Percentiles rank a stretch among this genome's conserved stretches.
phyloP scores from a whole-genome alignment of 1,140 invertebrate species.

The Zaprionus ornatus region DNA sequence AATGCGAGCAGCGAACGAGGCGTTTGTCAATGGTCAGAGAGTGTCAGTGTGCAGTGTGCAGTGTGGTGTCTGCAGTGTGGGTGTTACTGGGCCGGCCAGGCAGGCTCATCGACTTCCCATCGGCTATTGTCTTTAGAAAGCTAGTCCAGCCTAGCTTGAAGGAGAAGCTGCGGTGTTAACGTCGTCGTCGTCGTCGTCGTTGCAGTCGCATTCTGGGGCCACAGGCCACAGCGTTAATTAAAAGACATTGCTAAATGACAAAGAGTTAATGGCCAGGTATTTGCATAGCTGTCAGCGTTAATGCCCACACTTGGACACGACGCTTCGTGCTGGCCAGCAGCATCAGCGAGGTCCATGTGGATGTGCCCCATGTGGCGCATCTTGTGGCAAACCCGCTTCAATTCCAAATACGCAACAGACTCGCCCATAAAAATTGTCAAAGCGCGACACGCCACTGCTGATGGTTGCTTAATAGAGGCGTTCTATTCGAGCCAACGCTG shows the following conservation, averaged over 20 bases:
- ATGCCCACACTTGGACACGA: constrained; percentile 72
- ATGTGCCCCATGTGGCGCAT: not conserved
- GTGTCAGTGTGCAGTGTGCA: constrained; percentile 51
- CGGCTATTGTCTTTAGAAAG: constrained; percentile 57
- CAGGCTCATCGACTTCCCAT: not conserved
- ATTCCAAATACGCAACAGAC: constrained; percentile 71
- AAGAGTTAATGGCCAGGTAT: constrained; percentile 75
- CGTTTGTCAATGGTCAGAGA: constrained; percentile 74
- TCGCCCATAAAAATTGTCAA: constrained; percentile 77
- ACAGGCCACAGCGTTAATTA: constrained; percentile 65
- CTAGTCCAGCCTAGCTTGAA: constrained; percentile 14
- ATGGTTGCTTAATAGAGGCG: constrained; percentile 71
- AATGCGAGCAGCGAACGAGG: constrained; percentile 65
- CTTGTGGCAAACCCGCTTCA: constrained; percentile 12
- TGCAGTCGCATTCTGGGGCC: constrained; percentile 18
- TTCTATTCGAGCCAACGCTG: constrained; percentile 70
- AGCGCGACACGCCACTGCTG: constrained; percentile 23
- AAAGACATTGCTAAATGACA: constrained; percentile 80
- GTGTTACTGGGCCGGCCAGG: constrained; percentile 41
- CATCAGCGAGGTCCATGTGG: not conserved
- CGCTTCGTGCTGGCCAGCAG: not conserved
- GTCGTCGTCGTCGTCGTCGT: not conserved
- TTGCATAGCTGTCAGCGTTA: constrained; percentile 77
- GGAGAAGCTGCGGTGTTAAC: not conserved
- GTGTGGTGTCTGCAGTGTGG: constrained; percentile 61